A percentile compares a stretch with the other conserved stretches of the same genome.
phyloP scores from a whole-genome alignment of 1,140 invertebrate genomes.

The Condylostylus longicornis region DNA sequence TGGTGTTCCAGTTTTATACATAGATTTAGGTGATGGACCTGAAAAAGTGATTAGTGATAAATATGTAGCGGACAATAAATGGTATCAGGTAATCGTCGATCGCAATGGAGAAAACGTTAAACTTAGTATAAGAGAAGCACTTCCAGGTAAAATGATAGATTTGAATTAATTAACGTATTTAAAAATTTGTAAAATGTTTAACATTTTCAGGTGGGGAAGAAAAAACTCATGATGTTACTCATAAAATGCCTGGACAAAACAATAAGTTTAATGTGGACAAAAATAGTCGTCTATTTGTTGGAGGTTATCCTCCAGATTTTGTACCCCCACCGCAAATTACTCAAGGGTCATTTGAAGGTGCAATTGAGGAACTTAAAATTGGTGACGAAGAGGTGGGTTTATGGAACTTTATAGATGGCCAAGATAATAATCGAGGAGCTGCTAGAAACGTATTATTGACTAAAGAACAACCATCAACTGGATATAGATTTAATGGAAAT shows the following conservation, averaged over 20 bases:
- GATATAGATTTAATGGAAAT: conserved; percentile 71
- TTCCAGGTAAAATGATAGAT: conserved; percentile 39
- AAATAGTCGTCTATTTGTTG: conserved; percentile 77
- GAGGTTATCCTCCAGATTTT: conserved; percentile 61
- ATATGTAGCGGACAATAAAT: conserved; percentile 67
- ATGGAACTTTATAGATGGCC: conserved; percentile 82
- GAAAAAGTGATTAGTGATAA: conserved; percentile 57
- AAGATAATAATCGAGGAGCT: conserved; percentile 59
- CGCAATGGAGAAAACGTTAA: conserved; percentile 71
- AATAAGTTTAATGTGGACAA: conserved; percentile 80
- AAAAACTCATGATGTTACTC: conserved; percentile 34
- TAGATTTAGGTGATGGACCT: conserved; percentile 77
- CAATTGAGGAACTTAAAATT: conserved; percentile 79
- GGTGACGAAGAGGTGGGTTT: conserved; percentile 79
- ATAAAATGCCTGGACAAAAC: conserved; percentile 48
- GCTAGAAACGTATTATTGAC: conserved; percentile 35
- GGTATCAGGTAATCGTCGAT: conserved; percentile 82
- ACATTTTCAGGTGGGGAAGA: no score
- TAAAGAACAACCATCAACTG: conserved; percentile 36
- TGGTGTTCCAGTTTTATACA: conserved; percentile 69
- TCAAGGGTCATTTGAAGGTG: conserved; percentile 66
- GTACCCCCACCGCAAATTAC: conserved; percentile 51
- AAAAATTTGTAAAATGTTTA: no score
- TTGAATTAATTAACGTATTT: no score
- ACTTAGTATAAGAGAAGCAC: conserved; percentile 63